Evolutionary conservation across 1,140 invertebrate species (phyloP).

Genomic region (Ceratosolen solmsi): DNA sequence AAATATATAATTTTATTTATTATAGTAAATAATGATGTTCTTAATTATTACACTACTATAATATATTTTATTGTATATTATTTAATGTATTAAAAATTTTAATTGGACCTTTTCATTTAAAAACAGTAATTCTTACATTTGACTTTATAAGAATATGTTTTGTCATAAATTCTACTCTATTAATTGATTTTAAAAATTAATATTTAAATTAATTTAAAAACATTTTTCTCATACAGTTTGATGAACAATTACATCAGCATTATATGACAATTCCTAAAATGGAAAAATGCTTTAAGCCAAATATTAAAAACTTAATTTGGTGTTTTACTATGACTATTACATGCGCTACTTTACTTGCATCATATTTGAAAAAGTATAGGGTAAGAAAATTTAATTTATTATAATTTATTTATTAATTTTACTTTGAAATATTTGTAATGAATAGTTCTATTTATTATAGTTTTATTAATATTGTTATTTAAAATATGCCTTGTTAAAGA

Average conservation of each 20-base stretch:
- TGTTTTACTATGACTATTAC: conserved; percentile 64
- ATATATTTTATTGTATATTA: not conserved
- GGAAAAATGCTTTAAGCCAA: conserved; percentile 81
- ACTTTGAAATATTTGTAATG: not conserved
- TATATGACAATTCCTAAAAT: conserved; percentile 78
- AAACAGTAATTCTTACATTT: not conserved
- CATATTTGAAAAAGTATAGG: conserved; percentile 67
- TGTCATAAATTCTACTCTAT: no score
- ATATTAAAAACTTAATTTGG: conserved; percentile 73
- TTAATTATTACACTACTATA: not conserved
- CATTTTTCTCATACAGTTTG: conserved; percentile 79
- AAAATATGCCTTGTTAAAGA: no score
- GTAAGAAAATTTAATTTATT: conserved; percentile 33
- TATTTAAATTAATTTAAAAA: conserved; percentile 26
- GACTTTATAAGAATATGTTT: no score
- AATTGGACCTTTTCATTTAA: not conserved
- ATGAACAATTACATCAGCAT: conserved; percentile 81
- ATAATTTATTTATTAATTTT: conserved; percentile 34
- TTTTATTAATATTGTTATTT: no score
- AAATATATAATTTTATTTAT: no score
- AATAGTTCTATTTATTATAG: conserved; percentile 30
- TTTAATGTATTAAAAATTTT: not conserved
- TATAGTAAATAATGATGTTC: no score
- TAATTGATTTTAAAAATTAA: not conserved
- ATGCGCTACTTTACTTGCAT: not conserved